Percentiles rank a stretch among this genome's conserved stretches.
These are phyloP conservation scores for Myanophis thanlyinensis DNA, from an alignment of 2,113 vertebrate genomes.

Conservation along the genomic window DNA sequence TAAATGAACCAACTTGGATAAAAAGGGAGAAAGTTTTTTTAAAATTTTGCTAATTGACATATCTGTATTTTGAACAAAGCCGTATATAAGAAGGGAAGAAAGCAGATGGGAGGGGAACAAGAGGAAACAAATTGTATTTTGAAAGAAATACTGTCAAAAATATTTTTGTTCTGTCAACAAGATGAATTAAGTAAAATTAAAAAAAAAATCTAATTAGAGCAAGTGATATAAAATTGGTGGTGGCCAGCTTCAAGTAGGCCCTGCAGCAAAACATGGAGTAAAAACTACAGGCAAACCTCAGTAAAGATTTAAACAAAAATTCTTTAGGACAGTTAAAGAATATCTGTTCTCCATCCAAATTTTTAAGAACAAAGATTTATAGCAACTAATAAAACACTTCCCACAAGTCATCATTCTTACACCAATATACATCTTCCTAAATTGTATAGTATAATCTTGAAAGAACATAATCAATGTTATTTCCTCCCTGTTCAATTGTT, in stretches of 20 bases:
- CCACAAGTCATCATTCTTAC: neutral
- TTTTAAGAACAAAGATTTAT: neutral
- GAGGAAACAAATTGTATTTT: neutral
- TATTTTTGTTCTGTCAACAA: neutral
- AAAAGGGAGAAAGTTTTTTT: neutral
- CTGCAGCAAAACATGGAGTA: neutral
- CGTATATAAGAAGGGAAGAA: neutral
- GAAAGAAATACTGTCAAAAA: neutral
- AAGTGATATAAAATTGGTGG: neutral
- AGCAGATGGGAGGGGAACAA: neutral
- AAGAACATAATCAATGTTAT: neutral
- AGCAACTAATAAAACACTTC: neutral
- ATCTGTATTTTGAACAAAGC: neutral
- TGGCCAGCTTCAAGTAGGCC: neutral
- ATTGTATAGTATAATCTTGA: neutral
- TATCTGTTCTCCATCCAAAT: neutral
- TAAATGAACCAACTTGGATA: neutral
- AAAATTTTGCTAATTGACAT: neutral
- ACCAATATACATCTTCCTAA: neutral
- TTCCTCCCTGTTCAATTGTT: neutral
- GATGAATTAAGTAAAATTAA: neutral
- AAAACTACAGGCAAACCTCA: neutral
- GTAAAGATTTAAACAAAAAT: neutral
- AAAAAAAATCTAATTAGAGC: neutral
- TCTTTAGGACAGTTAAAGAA: neutral